phyloP scores from a whole-genome alignment of 1,140 invertebrate species.

The Bombus affinis region DNA sequence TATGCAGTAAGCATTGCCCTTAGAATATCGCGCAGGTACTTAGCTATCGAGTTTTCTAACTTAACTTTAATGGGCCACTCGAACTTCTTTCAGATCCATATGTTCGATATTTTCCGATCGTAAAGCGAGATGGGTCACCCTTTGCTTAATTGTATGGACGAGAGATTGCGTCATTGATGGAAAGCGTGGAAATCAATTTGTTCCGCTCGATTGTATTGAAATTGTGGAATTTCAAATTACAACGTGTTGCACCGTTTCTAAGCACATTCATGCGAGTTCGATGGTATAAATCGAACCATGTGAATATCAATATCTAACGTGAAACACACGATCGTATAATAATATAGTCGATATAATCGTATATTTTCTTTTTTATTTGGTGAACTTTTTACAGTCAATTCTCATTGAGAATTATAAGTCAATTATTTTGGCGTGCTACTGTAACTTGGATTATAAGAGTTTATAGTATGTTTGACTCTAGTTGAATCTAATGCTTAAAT shows the following conservation, averaged over 20 bases:
- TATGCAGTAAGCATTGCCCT: not conserved
- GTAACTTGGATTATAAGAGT: too few species aligned
- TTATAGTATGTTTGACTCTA: too few species aligned
- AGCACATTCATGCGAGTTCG: too few species aligned
- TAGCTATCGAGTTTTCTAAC: not conserved
- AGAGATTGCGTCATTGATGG: not conserved
- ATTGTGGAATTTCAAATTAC: not conserved
- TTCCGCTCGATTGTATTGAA: not conserved
- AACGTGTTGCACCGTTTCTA: not conserved
- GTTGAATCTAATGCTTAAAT: too few species aligned
- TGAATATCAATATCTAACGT: not conserved
- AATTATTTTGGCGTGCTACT: too few species aligned
- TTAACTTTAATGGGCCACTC: not conserved
- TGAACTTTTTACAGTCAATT: too few species aligned
- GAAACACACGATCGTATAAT: too few species aligned
- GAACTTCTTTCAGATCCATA: not conserved
- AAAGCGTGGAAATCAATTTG: conserved; percentile 2
- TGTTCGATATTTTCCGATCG: not conserved
- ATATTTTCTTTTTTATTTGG: too few species aligned
- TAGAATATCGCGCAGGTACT: not conserved
- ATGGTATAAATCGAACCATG: too few species aligned
- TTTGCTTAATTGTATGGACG: not conserved
- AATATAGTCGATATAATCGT: too few species aligned
- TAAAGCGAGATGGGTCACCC: not conserved
- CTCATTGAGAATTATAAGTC: too few species aligned